Evolutionary conservation across 2,888 invertebrate genomes (phyloP).

Genomic region (Drosophila mimetica): DNA sequence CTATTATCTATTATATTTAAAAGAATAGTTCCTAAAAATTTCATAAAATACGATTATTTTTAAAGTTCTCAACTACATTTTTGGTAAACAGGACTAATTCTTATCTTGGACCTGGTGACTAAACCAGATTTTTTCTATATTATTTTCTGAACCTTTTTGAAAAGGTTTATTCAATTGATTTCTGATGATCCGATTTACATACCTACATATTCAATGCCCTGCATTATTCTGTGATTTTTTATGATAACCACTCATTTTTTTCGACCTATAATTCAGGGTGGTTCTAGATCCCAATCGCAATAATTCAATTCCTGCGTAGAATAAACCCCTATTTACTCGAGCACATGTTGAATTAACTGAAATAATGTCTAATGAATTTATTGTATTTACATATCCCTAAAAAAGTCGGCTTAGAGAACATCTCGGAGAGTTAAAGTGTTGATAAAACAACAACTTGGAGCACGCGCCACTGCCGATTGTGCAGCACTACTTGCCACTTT

Average conservation of each 20-base stretch:
- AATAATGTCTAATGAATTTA: neutral
- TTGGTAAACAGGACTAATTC: neutral
- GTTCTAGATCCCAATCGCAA: neutral
- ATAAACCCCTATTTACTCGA: neutral
- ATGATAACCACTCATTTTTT: slow-evolving; percentile 10
- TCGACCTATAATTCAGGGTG: slow-evolving; percentile 1
- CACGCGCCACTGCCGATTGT: slow-evolving; percentile 30
- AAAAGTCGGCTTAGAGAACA: neutral
- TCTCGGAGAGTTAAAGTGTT: slow-evolving; percentile 28
- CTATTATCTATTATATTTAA: no score
- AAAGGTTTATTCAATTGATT: slow-evolving; percentile 54
- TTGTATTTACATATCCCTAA: neutral
- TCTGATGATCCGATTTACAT: slow-evolving; percentile 53
- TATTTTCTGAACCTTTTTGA: slow-evolving; percentile 20
- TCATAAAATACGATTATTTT: neutral
- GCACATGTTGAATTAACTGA: slow-evolving; percentile 11
- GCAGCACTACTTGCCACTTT: slow-evolving; percentile 24
- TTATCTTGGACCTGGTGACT: neutral
- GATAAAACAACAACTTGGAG: slow-evolving; percentile 35
- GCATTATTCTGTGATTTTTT: slow-evolving; percentile 38
- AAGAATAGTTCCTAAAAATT: neutral
- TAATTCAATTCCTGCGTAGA: neutral
- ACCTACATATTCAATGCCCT: slow-evolving; percentile 57
- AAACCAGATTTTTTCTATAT: neutral
- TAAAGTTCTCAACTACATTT: neutral